Evolutionary conservation across 2,113 vertebrate species (phyloP), one percentile per base, ranked within the genome.

Genomic region (Brachyhypopomus gauderio): DNA sequence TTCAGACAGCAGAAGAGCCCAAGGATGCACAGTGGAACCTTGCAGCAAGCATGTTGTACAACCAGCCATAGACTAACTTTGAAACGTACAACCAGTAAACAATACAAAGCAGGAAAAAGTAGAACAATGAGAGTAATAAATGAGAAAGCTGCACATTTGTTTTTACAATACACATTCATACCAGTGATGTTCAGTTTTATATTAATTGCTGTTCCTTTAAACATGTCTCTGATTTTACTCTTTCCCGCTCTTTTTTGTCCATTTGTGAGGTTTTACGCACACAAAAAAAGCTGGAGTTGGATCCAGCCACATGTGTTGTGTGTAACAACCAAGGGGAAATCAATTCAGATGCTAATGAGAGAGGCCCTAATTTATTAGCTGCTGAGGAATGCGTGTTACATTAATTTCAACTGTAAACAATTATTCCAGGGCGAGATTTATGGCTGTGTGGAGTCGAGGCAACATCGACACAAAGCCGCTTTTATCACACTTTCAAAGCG

Each of bases 311-410:
- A 72, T 74, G 87, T 72, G 66, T 72, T 80, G 72, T 77, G 80
- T 27, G 72, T 70, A 76, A 78, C 80, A 87, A 86, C 82, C 85
- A 81, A 77, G 77, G 56, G 80, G 83, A 84, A 84, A 88, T 89
- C 87, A 79, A 88, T 89, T 89, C 81, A 87, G 67, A 89, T 89
- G 88, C 88, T 89, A 89, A 89, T 89, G 88, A 87, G 85, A 82
- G 72, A 59, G 75, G 41, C 79, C 74, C 84, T 89, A 88, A 88
- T 89, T 89, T 89, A 89, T 89, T 87, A 88, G 84, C 83, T 86
- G 85, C 86, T 75, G 85, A 84, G 84, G 83, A 89, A 87, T 83
- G 87, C 76, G 73, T 79, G 81, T 89, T 89, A 87, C 87, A 87
- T 88, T 88, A 81, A 89, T 88, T 88, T 84, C 77, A 83, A 88